Evolutionary conservation across 2,888 invertebrate genomes (phyloP), one percentile per base, ranked within the genome.

Genomic region (Ommatoiulus sabulosus): DNA sequence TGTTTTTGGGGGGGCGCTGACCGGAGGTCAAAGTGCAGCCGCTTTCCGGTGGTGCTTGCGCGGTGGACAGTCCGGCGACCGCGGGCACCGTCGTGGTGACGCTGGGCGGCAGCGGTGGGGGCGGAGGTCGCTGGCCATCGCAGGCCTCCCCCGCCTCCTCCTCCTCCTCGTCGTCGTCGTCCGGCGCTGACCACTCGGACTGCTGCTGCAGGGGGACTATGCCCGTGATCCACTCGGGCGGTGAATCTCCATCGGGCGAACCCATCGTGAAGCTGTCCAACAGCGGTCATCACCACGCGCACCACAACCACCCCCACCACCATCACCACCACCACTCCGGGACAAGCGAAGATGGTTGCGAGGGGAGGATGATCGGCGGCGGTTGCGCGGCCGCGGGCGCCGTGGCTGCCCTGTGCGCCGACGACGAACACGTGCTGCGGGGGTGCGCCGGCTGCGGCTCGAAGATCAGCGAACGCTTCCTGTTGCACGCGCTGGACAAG

Each of bases 401-500:
- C 15, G 52, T 8, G 52, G 52, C 52, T 52, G 52, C 52, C 52
- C 52, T 52, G 4, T 52, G 52, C 52, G 52, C 52, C 52, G n/a
- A 87, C 44, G 88, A 84, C 52, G 89, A 88, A 20, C 86, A 46
- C 84, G 84, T 89, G 52, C 52, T 52, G 44, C 89, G 88, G 6
- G 91, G 96, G 92, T 98, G 98, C 94, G 97, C 96, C 91, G 97
- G 97, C 91, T 98, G 98, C 93, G 97, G 97, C 91, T 96, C 91
- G 17, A 96, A 97, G 94, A 98, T 98, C 92, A 95, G 96, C 91
- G 98, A 98, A 94, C 95, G 97, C 93, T 98, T 96, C 94, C 95
- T 98, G 91, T 95, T 98, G 90, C 96, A 97, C 94, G 97, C 98
- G 91, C 94, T 98, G 93, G 98, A 98, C 94, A 94, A 97, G 93